A percentile compares a stretch with the other conserved stretches of the same genome.
Conservation (phyloP, 2,797 vertebrate genomes). For the Tympanoctomys barrerae region DNA sequence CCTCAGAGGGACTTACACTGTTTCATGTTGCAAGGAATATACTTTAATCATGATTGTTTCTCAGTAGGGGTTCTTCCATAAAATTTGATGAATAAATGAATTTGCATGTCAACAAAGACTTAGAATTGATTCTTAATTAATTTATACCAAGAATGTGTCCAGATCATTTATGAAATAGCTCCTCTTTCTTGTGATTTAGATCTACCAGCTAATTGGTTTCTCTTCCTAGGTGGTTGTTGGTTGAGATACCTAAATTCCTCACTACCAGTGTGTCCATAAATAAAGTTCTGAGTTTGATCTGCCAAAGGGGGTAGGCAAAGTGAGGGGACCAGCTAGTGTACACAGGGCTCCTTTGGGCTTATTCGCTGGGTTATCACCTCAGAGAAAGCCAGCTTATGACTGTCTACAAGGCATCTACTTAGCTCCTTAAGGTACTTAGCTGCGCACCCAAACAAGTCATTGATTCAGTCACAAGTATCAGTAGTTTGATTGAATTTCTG, state of each 20-base stretch:
- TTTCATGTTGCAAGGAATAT: not conserved
- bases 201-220: conserved; percentile 86
- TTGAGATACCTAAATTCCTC: conserved; percentile 76
- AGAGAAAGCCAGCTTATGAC: conserved; percentile 7
- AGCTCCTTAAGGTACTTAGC: not conserved
- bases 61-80: not conserved
- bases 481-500: conserved; percentile 47
- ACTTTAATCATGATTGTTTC: conserved; percentile 25
- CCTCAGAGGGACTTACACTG: not conserved
- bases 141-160: conserved; percentile 70
- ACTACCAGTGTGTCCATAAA: conserved; percentile 70
- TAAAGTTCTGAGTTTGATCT: conserved; percentile 70
- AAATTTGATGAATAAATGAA: conserved; percentile 59
- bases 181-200: conserved; percentile 85
- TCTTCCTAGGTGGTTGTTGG: conserved; percentile 81
- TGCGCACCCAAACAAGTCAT: not conserved
- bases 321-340: conserved; percentile 24
- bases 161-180: conserved; percentile 82
- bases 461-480: conserved; percentile 46
- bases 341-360: not conserved
- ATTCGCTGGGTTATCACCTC: conserved; percentile 9
- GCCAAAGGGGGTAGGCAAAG: conserved; percentile 55
- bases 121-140: conserved; percentile 74
- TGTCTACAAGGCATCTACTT: not conserved
- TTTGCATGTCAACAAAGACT: conserved; percentile 63